Evolutionary conservation across 2,113 vertebrate genomes (phyloP).

Genomic region (Garra rufa): DNA sequence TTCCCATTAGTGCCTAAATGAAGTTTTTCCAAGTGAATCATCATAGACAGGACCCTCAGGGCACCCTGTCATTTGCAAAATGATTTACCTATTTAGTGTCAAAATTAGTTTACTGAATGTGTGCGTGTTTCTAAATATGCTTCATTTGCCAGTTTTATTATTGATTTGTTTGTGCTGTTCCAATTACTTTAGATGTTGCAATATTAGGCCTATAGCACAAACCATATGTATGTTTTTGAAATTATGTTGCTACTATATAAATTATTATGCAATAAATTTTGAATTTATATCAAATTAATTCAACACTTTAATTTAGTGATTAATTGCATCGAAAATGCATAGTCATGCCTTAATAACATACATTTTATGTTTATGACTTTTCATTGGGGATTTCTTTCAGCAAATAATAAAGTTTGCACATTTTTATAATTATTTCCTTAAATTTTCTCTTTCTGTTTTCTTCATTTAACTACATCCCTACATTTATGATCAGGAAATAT

Average conservation of each 20-base stretch:
- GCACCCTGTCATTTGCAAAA: background rate
- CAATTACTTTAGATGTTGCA: background rate
- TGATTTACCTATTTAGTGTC: constrained; percentile 22
- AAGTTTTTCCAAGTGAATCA: constrained; percentile 27
- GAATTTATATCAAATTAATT: background rate
- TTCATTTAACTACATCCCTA: too few relatives aligned
- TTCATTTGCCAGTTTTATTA: background rate
- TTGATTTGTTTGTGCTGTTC: background rate
- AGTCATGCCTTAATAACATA: background rate
- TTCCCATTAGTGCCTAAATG: constrained; percentile 60
- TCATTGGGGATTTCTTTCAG: too few relatives aligned
- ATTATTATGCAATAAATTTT: background rate
- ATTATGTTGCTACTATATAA: too few relatives aligned
- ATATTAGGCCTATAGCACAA: background rate
- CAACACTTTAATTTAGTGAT: background rate
- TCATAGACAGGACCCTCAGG: constrained; percentile 4
- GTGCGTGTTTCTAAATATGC: background rate
- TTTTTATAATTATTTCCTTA: too few relatives aligned
- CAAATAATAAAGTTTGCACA: too few relatives aligned
- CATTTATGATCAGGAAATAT: too few relatives aligned
- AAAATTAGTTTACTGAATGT: background rate
- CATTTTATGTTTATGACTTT: too few relatives aligned
- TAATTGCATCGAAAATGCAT: background rate
- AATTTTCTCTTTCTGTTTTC: too few relatives aligned
- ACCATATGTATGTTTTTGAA: background rate